Base-by-base conservation (phyloP, 2,113 vertebrate genomes). In the Vireo altiloquus region DNA sequence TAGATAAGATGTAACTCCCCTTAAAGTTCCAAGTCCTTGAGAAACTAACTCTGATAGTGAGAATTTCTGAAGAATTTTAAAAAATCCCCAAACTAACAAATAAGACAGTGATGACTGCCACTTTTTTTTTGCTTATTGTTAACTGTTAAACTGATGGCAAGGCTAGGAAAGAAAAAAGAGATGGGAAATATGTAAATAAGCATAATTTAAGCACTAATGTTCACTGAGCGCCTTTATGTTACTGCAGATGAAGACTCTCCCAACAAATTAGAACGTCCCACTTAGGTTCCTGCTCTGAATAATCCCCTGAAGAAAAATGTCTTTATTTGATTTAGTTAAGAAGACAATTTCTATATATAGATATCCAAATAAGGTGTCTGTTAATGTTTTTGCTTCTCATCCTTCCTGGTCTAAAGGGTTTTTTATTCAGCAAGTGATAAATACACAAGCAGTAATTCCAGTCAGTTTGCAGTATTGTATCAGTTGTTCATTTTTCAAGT, bases 231-330 rank as follows among this genome's bases (percentile, higher is more conserved):
- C 16, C 27, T 79, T 70, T 39, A 30, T 64, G 15, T 60, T 93
- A 77, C 11, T 88, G 16, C 20, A 80, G 31, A 37, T 59, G 82
- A 61, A 76, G 64, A 60, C 19, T 54, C 33, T 64, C 19, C 39
- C 27, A 70, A 30, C 57, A 78, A 85, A 90, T 79, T n/a, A 60
- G 15, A 20, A 69, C 44, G 61, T 82, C 31, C 28, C 61, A 15
- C 28, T 83, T 80, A 49, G 19, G 11, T 76, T 92, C 49, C 53
- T 83, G 42, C 28, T 88, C 19, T 80, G 31, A 80, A 89, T 76
- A 72, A 68, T 80, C 22, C 31, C 46, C 37, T 83, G 59, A 50
- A 90, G 80, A 86, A 89, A 94, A 95, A 86, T 37, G 20, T 49
- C 35, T 82, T 66, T 8, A 56, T 93, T 82, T 90, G 50, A 64